phyloP scores from a whole-genome alignment of 1,140 invertebrate genomes.

The Agrypnia vestita region DNA sequence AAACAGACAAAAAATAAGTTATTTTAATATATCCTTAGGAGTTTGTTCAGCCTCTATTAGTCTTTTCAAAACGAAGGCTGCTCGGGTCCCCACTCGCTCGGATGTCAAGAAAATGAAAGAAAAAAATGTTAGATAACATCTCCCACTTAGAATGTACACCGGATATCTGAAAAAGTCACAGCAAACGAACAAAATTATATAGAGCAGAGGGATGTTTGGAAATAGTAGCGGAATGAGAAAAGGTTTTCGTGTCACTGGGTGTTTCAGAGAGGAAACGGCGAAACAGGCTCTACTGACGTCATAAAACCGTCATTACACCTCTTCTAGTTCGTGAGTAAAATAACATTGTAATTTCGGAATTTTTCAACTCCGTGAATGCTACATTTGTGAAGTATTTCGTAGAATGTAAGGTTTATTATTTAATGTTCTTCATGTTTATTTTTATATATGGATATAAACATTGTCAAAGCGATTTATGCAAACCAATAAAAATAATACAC shows the following conservation, averaged over 20 bases:
- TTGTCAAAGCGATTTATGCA: not conserved
- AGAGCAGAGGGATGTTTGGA: not conserved
- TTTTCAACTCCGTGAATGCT: slow-evolving; percentile 10
- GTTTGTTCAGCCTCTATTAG: slow-evolving; percentile 7
- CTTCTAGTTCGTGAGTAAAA: slow-evolving; percentile 42
- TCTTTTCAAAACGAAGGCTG: not conserved
- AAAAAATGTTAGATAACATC: not conserved
- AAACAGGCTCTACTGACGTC: slow-evolving; percentile 40
- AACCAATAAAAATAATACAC: not conserved
- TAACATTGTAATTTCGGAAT: slow-evolving; percentile 50
- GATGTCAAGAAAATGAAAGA: slow-evolving; percentile 3
- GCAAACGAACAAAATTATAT: not conserved
- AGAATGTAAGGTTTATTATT: not conserved
- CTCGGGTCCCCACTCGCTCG: not conserved
- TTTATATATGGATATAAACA: not conserved
- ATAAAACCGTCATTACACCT: slow-evolving; percentile 55
- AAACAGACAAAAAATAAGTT: slow-evolving; percentile 12
- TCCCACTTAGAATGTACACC: not conserved
- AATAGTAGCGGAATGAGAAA: not conserved
- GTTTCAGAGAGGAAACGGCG: not conserved
- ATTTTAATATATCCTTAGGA: slow-evolving; percentile 8
- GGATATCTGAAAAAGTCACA: not conserved
- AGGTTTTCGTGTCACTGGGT: not conserved
- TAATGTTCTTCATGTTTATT: not conserved
- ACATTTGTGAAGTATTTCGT: not conserved